phyloP scores from a whole-genome alignment of 2,888 invertebrate genomes.

The Hydrotaea diabolus region DNA sequence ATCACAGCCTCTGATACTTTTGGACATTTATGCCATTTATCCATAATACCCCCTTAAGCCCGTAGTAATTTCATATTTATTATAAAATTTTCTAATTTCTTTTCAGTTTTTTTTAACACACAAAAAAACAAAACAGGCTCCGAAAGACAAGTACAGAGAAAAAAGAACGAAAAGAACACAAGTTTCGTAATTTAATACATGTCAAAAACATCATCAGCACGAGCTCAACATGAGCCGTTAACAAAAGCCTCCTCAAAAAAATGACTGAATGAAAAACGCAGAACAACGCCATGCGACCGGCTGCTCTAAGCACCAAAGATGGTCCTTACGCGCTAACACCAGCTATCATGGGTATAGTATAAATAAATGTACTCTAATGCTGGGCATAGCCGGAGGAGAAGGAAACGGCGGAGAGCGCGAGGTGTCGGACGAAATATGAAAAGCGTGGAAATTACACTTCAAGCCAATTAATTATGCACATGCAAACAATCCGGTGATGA shows the following conservation, averaged over 20 bases:
- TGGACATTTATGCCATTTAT: not conserved
- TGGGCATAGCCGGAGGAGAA: too few relatives aligned
- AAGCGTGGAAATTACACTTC: conserved; percentile 56
- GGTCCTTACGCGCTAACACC: not conserved
- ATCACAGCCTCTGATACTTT: too few relatives aligned
- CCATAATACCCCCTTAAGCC: not conserved
- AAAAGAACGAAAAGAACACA: not conserved
- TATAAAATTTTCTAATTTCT: not conserved
- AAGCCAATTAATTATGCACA: conserved; percentile 59
- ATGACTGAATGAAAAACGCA: too few relatives aligned
- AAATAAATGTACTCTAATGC: not conserved
- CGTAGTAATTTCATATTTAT: not conserved
- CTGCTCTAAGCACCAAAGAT: conserved; percentile 8
- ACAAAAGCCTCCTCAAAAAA: not conserved
- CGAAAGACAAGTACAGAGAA: too few relatives aligned
- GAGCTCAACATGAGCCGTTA: not conserved
- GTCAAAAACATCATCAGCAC: conserved; percentile 20
- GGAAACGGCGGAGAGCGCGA: not conserved
- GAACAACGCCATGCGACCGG: not conserved
- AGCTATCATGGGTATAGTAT: not conserved
- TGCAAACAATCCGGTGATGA: conserved; percentile 41
- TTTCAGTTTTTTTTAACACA: not conserved
- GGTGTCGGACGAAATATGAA: not conserved
- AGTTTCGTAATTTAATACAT: conserved; percentile 14
- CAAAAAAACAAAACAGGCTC: too few relatives aligned